Percentiles rank a stretch among this genome's conserved stretches.
Evolutionary conservation across 2,113 vertebrate species (phyloP).

Genomic region (Cyprinodon tularosa): DNA sequence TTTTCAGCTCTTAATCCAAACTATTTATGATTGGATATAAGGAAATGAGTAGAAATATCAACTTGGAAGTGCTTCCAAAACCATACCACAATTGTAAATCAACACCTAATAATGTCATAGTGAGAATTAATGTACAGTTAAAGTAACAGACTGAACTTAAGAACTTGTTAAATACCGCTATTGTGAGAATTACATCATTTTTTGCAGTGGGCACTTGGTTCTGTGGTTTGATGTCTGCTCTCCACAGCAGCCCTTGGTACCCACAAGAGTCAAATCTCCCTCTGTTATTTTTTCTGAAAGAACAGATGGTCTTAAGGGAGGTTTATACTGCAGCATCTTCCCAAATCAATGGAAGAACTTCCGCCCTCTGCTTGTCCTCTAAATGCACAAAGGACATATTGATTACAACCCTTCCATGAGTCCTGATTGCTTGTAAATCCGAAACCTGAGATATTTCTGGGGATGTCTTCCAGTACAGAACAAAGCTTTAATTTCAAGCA

Average conservation of each 20-base stretch:
- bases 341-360: conserved; percentile 68
- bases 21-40: too few species aligned
- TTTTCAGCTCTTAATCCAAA: too few species aligned
- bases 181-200: conserved; percentile 25
- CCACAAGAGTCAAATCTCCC: conserved; percentile 71
- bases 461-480: conserved; percentile 14
- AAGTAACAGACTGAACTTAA: background rate
- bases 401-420: conserved; percentile 41
- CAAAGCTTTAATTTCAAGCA: conserved; percentile 20
- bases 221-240: conserved; percentile 57
- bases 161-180: background rate
- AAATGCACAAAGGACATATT: conserved; percentile 38
- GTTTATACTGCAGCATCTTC: conserved; percentile 50
- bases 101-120: too few species aligned
- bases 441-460: conserved; percentile 18
- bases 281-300: conserved; percentile 46
- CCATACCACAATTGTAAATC: too few species aligned
- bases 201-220: conserved; percentile 58
- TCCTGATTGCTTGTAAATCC: conserved; percentile 43
- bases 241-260: conserved; percentile 61
- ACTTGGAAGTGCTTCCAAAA: too few species aligned
- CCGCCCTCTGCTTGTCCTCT: conserved; percentile 54
- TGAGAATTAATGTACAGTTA: too few species aligned
- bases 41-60: too few species aligned
- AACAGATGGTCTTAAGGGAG: conserved; percentile 52